phyloP scores from a whole-genome alignment of 2,888 invertebrate genomes.

The Autographa pulchrina region DNA sequence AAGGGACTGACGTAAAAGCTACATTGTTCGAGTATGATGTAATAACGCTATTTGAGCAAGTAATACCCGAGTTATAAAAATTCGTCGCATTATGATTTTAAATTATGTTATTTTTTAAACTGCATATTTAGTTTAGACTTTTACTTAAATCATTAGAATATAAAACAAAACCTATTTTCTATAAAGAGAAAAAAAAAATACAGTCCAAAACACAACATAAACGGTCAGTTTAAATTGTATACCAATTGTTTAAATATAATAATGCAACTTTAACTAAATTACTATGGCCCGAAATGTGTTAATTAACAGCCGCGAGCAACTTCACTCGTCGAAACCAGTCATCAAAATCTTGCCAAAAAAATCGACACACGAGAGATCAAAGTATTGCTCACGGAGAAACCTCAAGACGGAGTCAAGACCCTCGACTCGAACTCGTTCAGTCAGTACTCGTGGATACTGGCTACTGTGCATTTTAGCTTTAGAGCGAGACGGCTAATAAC shows the following conservation, averaged over 20 bases:
- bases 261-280: slow-evolving; percentile 63
- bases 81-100: no score
- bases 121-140: no score
- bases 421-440: slow-evolving; percentile 85
- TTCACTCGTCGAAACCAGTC: slow-evolving; percentile 79
- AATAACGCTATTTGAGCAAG: background rate
- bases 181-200: background rate
- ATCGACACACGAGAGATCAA: slow-evolving; percentile 79
- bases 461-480: slow-evolving; percentile 83
- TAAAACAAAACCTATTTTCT: background rate
- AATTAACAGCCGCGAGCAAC: slow-evolving; percentile 79
- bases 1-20: background rate
- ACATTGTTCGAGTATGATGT: background rate
- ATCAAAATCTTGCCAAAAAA: slow-evolving; percentile 80
- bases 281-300: slow-evolving; percentile 75
- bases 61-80: background rate
- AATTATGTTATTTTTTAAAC: no score
- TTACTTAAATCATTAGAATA: no score
- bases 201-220: slow-evolving; percentile 3
- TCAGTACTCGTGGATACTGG: slow-evolving; percentile 80
- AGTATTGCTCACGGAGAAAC: slow-evolving; percentile 81
- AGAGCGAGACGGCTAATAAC: slow-evolving; percentile 60
- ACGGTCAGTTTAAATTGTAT: background rate
- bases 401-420: slow-evolving; percentile 82
- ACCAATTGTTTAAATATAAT: slow-evolving; percentile 19